Conservation (phyloP, 2,113 vertebrate genomes). For the Carassius auratus region DNA sequence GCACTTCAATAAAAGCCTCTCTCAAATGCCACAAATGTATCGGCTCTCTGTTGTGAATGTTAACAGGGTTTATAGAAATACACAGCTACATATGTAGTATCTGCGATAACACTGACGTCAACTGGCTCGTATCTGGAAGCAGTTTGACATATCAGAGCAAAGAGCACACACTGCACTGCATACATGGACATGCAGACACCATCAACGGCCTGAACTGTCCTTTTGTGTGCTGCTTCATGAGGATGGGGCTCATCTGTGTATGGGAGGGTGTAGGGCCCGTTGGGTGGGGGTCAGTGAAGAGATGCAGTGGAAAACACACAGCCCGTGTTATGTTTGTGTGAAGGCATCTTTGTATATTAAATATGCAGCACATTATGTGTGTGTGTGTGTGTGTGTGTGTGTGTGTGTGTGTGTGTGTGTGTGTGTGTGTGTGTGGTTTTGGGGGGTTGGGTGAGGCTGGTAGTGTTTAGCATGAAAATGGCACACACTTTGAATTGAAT, state of each 20-base stretch:
- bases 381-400: too few species aligned
- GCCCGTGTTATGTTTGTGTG: conserved; percentile 24
- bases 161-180: conserved; percentile 1
- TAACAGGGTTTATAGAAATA: background rate
- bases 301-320: conserved; percentile 9
- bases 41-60: background rate
- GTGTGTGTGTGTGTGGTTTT: conserved; percentile 43
- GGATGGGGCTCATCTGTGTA: conserved; percentile 16
- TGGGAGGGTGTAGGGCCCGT: conserved; percentile 15
- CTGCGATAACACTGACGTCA: conserved; percentile 27
- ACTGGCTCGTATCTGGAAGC: conserved; percentile 24
- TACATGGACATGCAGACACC: background rate
- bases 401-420: too few species aligned
- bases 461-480: conserved; percentile 37
- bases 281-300: conserved; percentile 19
- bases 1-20: background rate
- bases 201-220: conserved; percentile 17
- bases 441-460: conserved; percentile 23
- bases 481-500: conserved; percentile 36
- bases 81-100: background rate
- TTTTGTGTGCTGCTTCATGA: conserved; percentile 38
- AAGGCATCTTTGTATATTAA: conserved; percentile 48
- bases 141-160: conserved; percentile 26
- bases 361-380: conserved; percentile 21
- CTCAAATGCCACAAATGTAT: background rate